phyloP scores from a whole-genome alignment of 2,888 invertebrate genomes.

The Machimus rusticus region DNA sequence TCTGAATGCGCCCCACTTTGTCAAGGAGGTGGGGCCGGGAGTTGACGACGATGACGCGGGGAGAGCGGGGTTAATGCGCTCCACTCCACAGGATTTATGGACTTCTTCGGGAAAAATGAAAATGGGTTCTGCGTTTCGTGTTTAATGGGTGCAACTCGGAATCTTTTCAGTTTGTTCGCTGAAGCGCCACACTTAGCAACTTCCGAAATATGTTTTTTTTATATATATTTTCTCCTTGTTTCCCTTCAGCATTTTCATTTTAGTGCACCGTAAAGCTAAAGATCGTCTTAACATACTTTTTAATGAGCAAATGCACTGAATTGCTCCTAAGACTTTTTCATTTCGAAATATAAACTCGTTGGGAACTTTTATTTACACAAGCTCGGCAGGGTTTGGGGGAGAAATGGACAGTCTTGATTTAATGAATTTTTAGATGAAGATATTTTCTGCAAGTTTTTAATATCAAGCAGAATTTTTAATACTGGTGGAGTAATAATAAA shows the following conservation, averaged over 20 bases:
- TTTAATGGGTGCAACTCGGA: neutral
- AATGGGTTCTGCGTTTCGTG: neutral
- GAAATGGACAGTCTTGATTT: neutral
- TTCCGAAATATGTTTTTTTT: neutral
- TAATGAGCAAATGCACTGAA: neutral
- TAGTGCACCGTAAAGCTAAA: neutral
- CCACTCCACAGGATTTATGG: neutral
- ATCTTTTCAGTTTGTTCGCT: neutral
- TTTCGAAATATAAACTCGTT: neutral
- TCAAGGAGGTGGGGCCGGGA: neutral
- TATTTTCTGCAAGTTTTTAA: neutral
- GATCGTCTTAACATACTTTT: neutral
- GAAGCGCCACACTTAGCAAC: neutral
- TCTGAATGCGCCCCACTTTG: neutral
- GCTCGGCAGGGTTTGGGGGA: neutral
- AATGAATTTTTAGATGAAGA: neutral
- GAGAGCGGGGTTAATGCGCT: neutral
- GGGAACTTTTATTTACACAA: neutral
- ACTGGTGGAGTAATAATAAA: neutral
- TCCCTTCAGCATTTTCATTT: neutral
- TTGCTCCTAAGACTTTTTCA: neutral
- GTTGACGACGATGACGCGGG: neutral
- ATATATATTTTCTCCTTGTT: too few relatives aligned
- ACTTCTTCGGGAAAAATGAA: neutral
- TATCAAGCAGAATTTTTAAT: neutral